Percentiles rank a stretch among this genome's conserved stretches.
phyloP scores from a whole-genome alignment of 1,140 invertebrate genomes.

The Magallana angulata region DNA sequence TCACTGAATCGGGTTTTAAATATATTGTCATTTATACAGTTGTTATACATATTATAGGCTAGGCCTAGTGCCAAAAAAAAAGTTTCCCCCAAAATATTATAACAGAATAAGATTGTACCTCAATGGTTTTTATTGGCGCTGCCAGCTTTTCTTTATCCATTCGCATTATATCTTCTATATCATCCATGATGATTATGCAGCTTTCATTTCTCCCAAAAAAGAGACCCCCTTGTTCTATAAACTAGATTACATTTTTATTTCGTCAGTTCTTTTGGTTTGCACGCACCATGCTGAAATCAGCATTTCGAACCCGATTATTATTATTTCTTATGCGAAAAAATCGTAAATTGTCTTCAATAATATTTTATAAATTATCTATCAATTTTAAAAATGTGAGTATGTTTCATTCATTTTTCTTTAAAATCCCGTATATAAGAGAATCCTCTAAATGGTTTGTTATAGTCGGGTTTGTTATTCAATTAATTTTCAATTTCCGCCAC shows the following conservation, averaged over 20 bases:
- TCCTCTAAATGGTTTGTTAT: neutral
- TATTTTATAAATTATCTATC: neutral
- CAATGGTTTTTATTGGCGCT: conserved; percentile 65
- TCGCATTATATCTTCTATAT: conserved; percentile 68
- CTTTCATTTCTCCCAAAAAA: too few species aligned
- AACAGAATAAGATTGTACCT: conserved; percentile 59
- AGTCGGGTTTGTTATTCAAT: neutral
- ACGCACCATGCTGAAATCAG: neutral
- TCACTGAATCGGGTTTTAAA: too few species aligned
- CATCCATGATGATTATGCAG: conserved; percentile 23
- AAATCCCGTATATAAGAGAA: too few species aligned
- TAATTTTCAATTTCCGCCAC: neutral
- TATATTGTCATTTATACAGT: too few species aligned
- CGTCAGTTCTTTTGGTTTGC: neutral
- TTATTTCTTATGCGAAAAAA: neutral
- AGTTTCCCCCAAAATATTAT: too few species aligned
- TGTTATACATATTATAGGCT: too few species aligned
- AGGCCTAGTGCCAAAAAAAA: too few species aligned
- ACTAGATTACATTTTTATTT: neutral
- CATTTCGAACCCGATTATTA: neutral
- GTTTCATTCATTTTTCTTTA: too few species aligned
- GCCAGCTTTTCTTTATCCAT: conserved; percentile 67
- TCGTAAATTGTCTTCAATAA: neutral
- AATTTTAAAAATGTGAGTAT: too few species aligned
- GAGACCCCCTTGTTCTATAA: too few species aligned